Evolutionary conservation across 53 echinoderm and acorn worm genomes (phyloP).

Genomic region (Pentamera pediparva): DNA sequence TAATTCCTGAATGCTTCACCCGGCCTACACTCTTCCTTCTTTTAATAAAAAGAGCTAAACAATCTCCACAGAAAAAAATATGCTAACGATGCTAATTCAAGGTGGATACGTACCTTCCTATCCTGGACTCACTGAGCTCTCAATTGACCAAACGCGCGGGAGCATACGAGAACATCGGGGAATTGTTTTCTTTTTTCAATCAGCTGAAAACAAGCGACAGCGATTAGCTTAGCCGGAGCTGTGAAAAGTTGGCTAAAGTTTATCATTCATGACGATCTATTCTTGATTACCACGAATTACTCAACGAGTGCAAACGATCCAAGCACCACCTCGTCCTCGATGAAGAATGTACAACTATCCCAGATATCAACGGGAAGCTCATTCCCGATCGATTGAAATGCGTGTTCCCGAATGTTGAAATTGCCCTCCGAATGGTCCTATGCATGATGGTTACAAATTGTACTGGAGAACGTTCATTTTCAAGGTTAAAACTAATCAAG

Average conservation of each 20-base stretch:
- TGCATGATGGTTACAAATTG: constrained; percentile 19
- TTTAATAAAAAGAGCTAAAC: too few relatives aligned
- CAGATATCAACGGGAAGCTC: constrained; percentile 7
- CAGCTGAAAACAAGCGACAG: constrained; percentile 11
- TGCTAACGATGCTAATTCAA: too few relatives aligned
- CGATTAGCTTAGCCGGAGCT: constrained; percentile 20
- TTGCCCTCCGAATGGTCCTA: background rate
- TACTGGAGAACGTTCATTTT: constrained; percentile 16
- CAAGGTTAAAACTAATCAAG: constrained; percentile 16
- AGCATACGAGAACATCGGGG: constrained; percentile 7
- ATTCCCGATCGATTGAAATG: constrained; percentile 20
- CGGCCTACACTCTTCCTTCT: too few relatives aligned
- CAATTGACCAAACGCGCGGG: constrained; percentile 7
- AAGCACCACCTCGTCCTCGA: background rate
- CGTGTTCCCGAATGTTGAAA: constrained; percentile 23
- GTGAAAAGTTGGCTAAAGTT: constrained; percentile 30
- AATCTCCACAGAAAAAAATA: too few relatives aligned
- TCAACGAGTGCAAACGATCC: constrained; percentile 18
- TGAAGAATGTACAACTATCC: background rate
- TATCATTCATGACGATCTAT: constrained; percentile 34
- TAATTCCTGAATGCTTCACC: too few relatives aligned
- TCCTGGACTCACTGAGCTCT: constrained; percentile 22
- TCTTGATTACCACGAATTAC: constrained; percentile 6
- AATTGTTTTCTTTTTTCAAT: constrained; percentile 21
- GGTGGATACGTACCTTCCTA: constrained; percentile 28